Percentiles rank a stretch among this genome's conserved stretches.
phyloP scores from a whole-genome alignment of 2,113 vertebrate species.

The Sylvietta virens region DNA sequence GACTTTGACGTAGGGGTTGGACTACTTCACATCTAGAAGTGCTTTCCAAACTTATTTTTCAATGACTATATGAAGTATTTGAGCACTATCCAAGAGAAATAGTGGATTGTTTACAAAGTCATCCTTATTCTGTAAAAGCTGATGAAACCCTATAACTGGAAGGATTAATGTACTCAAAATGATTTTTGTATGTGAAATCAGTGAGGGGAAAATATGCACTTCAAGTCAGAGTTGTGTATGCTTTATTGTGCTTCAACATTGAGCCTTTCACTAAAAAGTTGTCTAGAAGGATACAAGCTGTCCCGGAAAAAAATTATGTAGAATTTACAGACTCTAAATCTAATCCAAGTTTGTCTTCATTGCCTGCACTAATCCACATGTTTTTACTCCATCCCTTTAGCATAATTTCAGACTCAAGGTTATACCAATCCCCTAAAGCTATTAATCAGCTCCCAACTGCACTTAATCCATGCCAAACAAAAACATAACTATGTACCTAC shows the following conservation, averaged over 20 bases:
- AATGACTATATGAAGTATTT: not conserved
- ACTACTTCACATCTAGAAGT: not conserved
- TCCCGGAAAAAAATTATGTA: not conserved
- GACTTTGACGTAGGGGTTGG: not conserved
- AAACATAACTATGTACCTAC: not conserved
- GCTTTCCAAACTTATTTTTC: not conserved
- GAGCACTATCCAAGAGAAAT: slow-evolving; percentile 9
- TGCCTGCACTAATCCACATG: not conserved
- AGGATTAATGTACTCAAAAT: not conserved
- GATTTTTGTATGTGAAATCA: not conserved
- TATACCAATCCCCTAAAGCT: not conserved
- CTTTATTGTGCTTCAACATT: not conserved
- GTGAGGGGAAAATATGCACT: not conserved
- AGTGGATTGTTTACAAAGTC: not conserved
- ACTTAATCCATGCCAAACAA: not conserved
- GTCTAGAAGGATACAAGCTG: not conserved
- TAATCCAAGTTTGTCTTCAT: not conserved
- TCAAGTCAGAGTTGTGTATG: not conserved
- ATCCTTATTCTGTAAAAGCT: not conserved
- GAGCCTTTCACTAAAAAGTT: not conserved
- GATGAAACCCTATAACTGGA: not conserved
- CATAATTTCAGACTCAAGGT: not conserved
- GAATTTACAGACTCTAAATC: not conserved
- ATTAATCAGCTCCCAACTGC: not conserved
- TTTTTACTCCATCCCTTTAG: not conserved